Conservation (phyloP, 1,140 invertebrate species). For the Papilio helenus region DNA sequence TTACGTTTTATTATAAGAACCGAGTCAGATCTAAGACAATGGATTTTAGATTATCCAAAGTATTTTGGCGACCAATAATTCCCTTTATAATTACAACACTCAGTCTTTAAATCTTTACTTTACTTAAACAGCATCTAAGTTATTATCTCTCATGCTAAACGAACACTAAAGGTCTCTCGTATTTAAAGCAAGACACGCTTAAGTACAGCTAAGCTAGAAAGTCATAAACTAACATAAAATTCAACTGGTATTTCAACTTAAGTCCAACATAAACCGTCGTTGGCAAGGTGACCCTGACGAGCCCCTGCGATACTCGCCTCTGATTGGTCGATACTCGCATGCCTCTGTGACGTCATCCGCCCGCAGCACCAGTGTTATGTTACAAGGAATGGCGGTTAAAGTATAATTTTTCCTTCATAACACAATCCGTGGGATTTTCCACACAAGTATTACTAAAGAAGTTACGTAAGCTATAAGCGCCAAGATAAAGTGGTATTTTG, state of each 20-base stretch:
- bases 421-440: conserved; percentile 28
- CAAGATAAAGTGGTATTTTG: not conserved
- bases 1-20: not conserved
- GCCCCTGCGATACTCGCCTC: conserved; percentile 57
- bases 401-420: conserved; percentile 28
- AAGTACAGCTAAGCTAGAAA: not conserved
- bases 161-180: no score
- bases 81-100: no score
- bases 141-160: no score
- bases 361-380: conserved; percentile 54
- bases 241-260: conserved; percentile 8
- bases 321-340: conserved; percentile 63
- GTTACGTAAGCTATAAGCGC: not conserved
- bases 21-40: no score
- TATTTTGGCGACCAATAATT: no score
- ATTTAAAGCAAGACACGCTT: not conserved
- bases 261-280: conserved; percentile 1
- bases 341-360: conserved; percentile 74
- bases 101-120: no score
- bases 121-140: no score
- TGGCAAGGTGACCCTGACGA: conserved; percentile 55
- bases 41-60: no score
- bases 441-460: not conserved
- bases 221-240: not conserved
- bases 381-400: conserved; percentile 36